Evolutionary conservation across 1,140 invertebrate species (phyloP), one percentile per base, ranked within the genome.

Genomic region (Bursaphelenchus mucronatus): DNA sequence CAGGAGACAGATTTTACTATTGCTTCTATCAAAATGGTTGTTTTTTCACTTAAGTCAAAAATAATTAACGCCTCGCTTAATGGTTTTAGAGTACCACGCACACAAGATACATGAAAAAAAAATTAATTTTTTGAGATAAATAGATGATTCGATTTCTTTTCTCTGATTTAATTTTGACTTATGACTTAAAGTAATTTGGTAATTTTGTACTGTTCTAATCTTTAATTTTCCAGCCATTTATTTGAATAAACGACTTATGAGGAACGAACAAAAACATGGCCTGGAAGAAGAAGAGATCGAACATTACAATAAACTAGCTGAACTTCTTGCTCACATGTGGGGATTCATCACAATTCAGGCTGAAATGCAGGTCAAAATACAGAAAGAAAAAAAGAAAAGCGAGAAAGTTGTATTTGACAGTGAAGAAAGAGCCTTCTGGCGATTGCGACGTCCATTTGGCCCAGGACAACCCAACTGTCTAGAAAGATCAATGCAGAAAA

Each of bases 341-440:
- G 72, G 64, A n/a, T 81, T 81, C 54, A 80, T 80, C n/a, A 74
- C 67, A 17, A 63, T 67, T 40, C 79, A 81, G 55, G 75, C 78
- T 4, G 78, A 80, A 59, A 73, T 80, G 59, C 78, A 80, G 56
- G 68, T 81, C 49, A 80, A 80, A 63, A 81, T 92, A 76, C 87
- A 89, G 21, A 95, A 96, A 82, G 91, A 94, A 54, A 86, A 91
- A 46, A 95, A 95, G 79, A 96, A 96, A 81, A 88, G 88, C 10
- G 94, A 97, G 76, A 96, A 96, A 84, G 89, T 92, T 71, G 90
- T 97, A 55, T 88, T 88, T 64, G 93, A 97, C 82, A 93, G 90
- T 70, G 93, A 97, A 82, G 94, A 97, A 82, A 86, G 92, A 69
- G 93, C 94, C 17, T 97, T 94, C 83, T 97, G 94, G 94, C 87